Evolutionary conservation across 2,888 invertebrate species (phyloP).

Genomic region (Cephus runcator): DNA sequence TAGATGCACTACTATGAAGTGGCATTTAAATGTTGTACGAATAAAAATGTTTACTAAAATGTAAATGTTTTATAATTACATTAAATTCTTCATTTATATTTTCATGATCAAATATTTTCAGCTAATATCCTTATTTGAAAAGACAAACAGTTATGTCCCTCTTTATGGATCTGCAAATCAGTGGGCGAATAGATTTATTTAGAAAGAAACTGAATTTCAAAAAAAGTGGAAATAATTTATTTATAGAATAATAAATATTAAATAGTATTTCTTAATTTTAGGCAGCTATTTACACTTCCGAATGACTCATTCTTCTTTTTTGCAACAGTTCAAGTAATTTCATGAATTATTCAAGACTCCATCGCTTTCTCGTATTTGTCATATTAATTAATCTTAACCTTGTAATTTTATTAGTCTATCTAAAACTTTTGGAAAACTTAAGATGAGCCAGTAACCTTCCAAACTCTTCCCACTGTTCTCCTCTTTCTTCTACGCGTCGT

Average conservation of each 20-base stretch:
- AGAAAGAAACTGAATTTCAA: neutral
- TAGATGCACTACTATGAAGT: neutral
- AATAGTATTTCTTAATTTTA: neutral
- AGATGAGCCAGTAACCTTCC: neutral
- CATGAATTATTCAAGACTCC: neutral
- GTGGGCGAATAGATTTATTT: neutral
- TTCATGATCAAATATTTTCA: neutral
- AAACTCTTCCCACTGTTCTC: neutral
- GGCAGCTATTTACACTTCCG: neutral
- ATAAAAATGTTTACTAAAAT: neutral
- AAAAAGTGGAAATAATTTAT: neutral
- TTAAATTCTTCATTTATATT: neutral
- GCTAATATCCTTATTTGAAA: neutral
- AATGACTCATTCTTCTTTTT: neutral
- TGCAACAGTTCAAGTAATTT: neutral
- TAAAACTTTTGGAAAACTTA: neutral
- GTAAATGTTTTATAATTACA: neutral
- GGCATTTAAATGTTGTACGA: neutral
- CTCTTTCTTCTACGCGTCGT: slow-evolving; percentile 4
- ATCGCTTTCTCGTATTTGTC: neutral
- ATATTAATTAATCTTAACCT: neutral
- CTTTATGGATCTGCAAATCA: neutral
- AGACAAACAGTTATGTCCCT: neutral
- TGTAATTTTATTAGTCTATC: neutral
- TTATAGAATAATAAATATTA: neutral